A percentile compares a stretch with the other conserved stretches of the same genome.
Evolutionary conservation across 2,797 vertebrate species (phyloP).

Genomic region (Fistularia commersonii): DNA sequence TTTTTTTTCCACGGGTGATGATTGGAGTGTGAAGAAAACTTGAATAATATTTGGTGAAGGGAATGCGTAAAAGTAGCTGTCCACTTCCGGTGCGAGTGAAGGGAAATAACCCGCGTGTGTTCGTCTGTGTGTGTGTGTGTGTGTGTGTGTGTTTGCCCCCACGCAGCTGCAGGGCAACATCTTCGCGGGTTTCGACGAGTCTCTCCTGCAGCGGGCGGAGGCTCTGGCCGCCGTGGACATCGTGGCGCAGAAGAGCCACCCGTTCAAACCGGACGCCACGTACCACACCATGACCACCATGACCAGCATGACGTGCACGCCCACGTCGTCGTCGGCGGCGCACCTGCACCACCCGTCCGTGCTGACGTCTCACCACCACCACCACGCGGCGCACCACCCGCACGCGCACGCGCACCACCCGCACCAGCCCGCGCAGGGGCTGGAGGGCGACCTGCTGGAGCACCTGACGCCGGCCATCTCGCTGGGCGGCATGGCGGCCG

Average conservation of each 20-base stretch:
- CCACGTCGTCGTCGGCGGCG: constrained; percentile 84
- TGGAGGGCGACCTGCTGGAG: constrained; percentile 88
- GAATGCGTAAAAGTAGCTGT: too few relatives aligned
- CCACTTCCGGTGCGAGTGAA: too few relatives aligned
- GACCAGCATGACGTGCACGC: constrained; percentile 89
- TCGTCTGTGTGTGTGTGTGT: not conserved
- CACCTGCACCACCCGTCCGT: constrained; percentile 90
- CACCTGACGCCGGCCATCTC: constrained; percentile 85
- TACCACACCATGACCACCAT: constrained; percentile 96
- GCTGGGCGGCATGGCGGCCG: constrained; percentile 82
- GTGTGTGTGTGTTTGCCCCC: not conserved
- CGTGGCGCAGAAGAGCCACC: constrained; percentile 86
- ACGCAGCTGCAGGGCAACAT: constrained; percentile 85
- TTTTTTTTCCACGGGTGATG: too few relatives aligned
- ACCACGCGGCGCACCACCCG: constrained; percentile 64
- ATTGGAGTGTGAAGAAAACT: too few relatives aligned
- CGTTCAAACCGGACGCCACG: constrained; percentile 91
- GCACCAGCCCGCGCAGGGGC: constrained; percentile 83
- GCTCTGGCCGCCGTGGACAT: constrained; percentile 92
- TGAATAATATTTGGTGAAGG: too few relatives aligned
- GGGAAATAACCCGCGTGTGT: too few relatives aligned
- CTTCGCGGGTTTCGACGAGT: constrained; percentile 91
- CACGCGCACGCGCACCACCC: constrained; percentile 72
- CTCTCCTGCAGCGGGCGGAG: constrained; percentile 86
- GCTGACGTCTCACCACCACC: constrained; percentile 81